phyloP scores from a whole-genome alignment of 1,140 invertebrate species.

The Eumaeus atala region DNA sequence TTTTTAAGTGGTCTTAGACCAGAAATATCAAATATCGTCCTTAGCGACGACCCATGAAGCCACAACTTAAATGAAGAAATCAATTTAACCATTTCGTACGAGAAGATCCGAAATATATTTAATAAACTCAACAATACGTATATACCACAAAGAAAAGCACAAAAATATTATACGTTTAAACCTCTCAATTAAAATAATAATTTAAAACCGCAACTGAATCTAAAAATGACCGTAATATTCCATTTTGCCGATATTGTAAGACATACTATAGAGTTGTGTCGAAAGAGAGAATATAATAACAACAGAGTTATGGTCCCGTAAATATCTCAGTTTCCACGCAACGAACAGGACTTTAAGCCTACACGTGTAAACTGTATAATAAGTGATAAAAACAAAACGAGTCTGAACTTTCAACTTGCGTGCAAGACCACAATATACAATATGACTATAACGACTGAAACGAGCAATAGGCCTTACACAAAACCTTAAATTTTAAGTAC shows the following conservation, averaged over 20 bases:
- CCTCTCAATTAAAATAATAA: background rate
- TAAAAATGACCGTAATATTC: no score
- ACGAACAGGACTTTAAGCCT: no score
- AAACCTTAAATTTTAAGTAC: no score
- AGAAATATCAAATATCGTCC: conserved; percentile 17
- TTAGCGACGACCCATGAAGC: conserved; percentile 12
- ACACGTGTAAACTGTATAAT: conserved; percentile 15
- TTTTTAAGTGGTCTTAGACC: conserved; percentile 21
- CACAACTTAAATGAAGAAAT: conserved; percentile 18
- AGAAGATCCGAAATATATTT: conserved; percentile 13
- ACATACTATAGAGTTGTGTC: conserved; percentile 16
- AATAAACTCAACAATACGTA: conserved; percentile 9
- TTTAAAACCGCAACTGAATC: background rate
- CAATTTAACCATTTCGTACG: conserved; percentile 21
- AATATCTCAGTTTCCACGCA: no score
- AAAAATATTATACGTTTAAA: background rate
- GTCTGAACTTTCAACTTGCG: no score
- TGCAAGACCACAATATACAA: no score
- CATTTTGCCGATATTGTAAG: conserved; percentile 18
- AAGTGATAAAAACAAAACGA: no score
- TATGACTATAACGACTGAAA: no score
- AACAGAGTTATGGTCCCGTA: conserved; percentile 9
- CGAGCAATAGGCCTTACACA: no score
- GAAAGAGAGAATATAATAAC: conserved; percentile 20
- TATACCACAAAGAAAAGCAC: background rate